A percentile compares a stretch with the other conserved stretches of the same genome.
phyloP scores from a whole-genome alignment of 2,888 invertebrate genomes.

The Chorisops tibialis region DNA sequence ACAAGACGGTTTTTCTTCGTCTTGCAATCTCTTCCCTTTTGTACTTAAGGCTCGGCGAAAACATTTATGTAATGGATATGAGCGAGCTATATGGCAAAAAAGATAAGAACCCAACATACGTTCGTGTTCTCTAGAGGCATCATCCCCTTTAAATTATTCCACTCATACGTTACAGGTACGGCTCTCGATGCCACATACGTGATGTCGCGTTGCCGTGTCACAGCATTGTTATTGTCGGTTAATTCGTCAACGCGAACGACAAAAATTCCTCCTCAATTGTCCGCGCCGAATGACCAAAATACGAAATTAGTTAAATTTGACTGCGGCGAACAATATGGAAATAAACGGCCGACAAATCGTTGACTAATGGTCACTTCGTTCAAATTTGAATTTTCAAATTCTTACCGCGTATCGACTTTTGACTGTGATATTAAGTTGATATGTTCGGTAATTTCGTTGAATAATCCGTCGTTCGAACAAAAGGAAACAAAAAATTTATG shows the following conservation, averaged over 20 bases:
- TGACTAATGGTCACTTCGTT: constrained; percentile 8
- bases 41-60: not conserved
- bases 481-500: not conserved
- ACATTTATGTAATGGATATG: not conserved
- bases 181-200: not conserved
- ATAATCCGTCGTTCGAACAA: not conserved
- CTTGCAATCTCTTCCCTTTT: not conserved
- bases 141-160: constrained; percentile 22
- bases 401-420: constrained; percentile 2
- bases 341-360: not conserved
- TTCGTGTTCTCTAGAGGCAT: not conserved
- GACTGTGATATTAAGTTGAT: constrained; percentile 14
- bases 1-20: not conserved
- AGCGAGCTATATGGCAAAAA: no score
- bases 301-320: constrained; percentile 15
- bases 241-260: constrained; percentile 8
- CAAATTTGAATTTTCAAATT: constrained; percentile 7
- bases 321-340: not conserved
- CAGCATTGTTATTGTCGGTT: constrained; percentile 19
- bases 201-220: constrained; percentile 11
- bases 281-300: constrained; percentile 18
- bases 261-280: constrained; percentile 5
- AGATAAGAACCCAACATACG: not conserved
- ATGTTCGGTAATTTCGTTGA: constrained; percentile 18
- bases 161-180: constrained; percentile 5